phyloP scores from a whole-genome alignment of 2,797 vertebrate genomes.

The Macroramphosus scolopax region DNA sequence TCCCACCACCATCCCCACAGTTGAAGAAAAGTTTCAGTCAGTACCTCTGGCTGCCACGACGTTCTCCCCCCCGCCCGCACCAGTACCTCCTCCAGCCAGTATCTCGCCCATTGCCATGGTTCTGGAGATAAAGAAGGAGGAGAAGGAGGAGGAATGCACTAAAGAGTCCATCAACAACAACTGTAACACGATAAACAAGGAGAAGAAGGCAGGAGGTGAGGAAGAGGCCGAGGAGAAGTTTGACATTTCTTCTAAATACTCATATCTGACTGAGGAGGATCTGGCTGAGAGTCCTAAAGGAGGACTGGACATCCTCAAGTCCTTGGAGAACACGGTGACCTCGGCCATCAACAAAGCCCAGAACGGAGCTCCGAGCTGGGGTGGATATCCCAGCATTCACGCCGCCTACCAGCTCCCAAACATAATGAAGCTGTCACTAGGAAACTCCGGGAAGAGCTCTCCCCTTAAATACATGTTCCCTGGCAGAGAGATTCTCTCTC shows the following conservation, averaged over 20 bases:
- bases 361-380: conserved; percentile 98
- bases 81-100: conserved; percentile 85
- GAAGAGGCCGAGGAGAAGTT: conserved; percentile 93
- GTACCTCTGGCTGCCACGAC: conserved; percentile 95
- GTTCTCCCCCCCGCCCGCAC: conserved; percentile 91
- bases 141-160: conserved; percentile 85
- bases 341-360: conserved; percentile 99
- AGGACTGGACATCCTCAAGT: conserved; percentile 96
- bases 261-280: conserved; percentile 95
- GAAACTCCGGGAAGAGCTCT: conserved; percentile 87
- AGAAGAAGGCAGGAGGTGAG: conserved; percentile 80
- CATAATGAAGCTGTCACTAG: conserved; percentile 96
- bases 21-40: conserved; percentile 94
- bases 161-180: conserved; percentile 78
- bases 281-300: conserved; percentile 97
- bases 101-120: conserved; percentile 82
- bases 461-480: conserved; percentile 90
- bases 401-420: conserved; percentile 99
- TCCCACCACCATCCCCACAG: conserved; percentile 68
- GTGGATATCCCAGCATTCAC: conserved; percentile 97
- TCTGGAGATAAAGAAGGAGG: conserved; percentile 95
- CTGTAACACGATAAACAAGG: conserved; percentile 72
- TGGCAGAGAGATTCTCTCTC: conserved; percentile 86
- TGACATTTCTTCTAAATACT: conserved; percentile 94
- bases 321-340: conserved; percentile 96